phyloP scores from a whole-genome alignment of 2,113 vertebrate species.

The Alces alces region DNA sequence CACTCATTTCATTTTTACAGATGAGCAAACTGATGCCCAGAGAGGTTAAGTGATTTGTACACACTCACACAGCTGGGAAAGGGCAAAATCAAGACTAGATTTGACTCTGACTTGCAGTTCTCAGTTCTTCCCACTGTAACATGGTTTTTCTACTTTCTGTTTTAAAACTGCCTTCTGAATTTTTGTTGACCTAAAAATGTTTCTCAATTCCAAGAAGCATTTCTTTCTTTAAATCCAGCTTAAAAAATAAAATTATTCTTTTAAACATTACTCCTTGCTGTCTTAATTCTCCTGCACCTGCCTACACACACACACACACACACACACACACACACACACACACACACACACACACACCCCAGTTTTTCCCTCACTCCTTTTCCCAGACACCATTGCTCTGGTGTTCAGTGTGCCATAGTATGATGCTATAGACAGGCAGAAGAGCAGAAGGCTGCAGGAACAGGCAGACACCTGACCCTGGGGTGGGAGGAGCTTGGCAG shows the following conservation, averaged over 20 bases:
- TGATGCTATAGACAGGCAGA: background rate
- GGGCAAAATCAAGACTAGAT: background rate
- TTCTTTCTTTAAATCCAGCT: conserved; percentile 5
- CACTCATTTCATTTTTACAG: background rate
- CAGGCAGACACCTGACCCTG: background rate
- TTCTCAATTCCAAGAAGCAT: background rate
- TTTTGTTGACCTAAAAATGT: background rate
- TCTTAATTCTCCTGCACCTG: background rate
- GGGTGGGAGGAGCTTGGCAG: background rate
- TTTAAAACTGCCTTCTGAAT: background rate
- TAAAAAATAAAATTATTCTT: background rate
- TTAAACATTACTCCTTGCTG: background rate
- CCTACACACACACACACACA: background rate
- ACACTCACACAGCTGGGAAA: background rate
- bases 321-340: background rate
- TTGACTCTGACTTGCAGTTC: background rate
- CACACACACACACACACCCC: background rate
- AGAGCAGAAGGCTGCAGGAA: too few species aligned
- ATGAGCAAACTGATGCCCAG: background rate
- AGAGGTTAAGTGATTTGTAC: background rate
- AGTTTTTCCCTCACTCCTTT: background rate
- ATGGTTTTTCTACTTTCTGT: background rate
- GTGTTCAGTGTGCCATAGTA: background rate
- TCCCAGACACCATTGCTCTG: background rate
- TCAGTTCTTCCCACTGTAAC: background rate